Evolutionary conservation across 2,113 vertebrate genomes (phyloP).

Genomic region (Gavialis gangeticus): DNA sequence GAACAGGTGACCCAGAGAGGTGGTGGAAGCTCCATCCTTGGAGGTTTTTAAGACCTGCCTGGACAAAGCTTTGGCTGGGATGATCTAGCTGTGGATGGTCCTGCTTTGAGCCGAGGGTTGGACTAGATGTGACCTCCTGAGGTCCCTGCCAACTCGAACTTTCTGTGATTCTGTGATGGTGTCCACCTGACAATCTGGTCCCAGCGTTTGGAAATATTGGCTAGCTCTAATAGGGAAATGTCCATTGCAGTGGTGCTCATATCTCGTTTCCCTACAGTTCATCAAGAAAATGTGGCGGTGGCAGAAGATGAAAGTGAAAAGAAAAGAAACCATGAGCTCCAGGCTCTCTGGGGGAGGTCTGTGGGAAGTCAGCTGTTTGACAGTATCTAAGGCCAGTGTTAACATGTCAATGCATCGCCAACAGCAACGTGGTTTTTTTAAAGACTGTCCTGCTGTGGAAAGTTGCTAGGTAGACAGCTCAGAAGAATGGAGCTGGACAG

Average conservation of each 20-base stretch:
- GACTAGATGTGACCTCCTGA: too few relatives aligned
- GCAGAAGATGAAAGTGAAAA: neutral
- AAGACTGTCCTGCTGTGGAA: neutral
- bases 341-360: neutral
- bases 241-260: too few relatives aligned
- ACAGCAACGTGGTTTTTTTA: neutral
- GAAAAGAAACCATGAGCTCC: neutral
- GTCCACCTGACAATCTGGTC: neutral
- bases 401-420: neutral
- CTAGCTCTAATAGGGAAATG: neutral
- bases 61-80: too few relatives aligned
- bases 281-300: neutral
- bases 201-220: neutral
- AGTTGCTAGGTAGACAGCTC: neutral
- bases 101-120: too few relatives aligned
- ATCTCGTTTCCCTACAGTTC: neutral
- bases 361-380: neutral
- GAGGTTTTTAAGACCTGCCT: too few relatives aligned
- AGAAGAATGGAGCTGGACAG: neutral
- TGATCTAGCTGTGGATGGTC: too few relatives aligned
- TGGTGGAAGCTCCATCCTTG: too few relatives aligned
- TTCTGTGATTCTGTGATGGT: too few relatives aligned
- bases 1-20: too few relatives aligned
- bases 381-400: neutral
- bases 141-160: too few relatives aligned